phyloP scores from a whole-genome alignment of 2,113 vertebrate species.

The Xenopus laevis region DNA sequence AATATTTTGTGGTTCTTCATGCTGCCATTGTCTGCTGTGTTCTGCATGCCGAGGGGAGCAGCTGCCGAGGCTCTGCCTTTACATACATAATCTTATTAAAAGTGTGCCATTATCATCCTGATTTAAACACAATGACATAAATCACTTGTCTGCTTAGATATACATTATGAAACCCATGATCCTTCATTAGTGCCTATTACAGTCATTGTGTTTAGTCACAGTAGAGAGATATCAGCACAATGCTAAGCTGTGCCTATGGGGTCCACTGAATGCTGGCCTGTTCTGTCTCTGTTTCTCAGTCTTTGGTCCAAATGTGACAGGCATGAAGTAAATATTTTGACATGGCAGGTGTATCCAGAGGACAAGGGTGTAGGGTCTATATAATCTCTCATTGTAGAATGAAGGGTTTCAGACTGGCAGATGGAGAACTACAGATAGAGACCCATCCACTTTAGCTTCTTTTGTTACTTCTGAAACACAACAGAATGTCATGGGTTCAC shows the following conservation, averaged over 20 bases:
- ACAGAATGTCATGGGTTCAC: too few relatives aligned
- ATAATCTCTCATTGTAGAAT: constrained; percentile 19
- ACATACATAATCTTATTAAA: constrained; percentile 74
- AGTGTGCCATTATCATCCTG: constrained; percentile 69
- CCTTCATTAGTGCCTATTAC: constrained; percentile 11
- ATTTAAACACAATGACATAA: constrained; percentile 70
- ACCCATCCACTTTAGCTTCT: too few relatives aligned
- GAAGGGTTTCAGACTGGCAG: constrained; percentile 13
- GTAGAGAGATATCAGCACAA: background rate
- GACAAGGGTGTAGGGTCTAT: background rate
- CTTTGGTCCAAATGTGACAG: constrained; percentile 58
- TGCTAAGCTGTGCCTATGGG: background rate
- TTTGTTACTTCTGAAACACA: too few relatives aligned
- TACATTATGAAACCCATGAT: constrained; percentile 33
- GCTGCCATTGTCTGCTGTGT: constrained; percentile 66
- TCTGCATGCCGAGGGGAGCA: constrained; percentile 62
- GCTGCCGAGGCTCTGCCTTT: constrained; percentile 62
- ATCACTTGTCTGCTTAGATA: constrained; percentile 62
- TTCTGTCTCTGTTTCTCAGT: constrained; percentile 53
- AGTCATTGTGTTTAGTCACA: constrained; percentile 5
- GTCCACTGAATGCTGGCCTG: constrained; percentile 49
- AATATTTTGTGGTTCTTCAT: constrained; percentile 58
- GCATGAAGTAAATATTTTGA: constrained; percentile 58
- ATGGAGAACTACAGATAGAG: background rate
- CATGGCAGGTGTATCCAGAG: constrained; percentile 51